phyloP scores from a whole-genome alignment of 2,888 invertebrate species.

The Cataglyphis altisquamis region DNA sequence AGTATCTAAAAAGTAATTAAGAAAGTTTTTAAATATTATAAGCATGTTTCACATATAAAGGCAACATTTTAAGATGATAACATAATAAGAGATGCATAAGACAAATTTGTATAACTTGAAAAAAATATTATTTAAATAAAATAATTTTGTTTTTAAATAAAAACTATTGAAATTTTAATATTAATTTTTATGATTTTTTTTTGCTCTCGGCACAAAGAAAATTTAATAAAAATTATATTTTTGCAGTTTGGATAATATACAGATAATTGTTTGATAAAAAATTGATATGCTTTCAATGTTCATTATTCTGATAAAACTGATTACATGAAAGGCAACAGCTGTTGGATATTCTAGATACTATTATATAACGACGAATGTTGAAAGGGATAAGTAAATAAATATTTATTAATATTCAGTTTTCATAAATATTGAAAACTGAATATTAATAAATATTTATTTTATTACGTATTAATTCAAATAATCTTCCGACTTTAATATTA shows the following conservation, averaged over 20 bases:
- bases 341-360: slow-evolving; percentile 44
- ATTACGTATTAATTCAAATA: not conserved
- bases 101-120: not conserved
- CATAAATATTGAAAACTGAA: not conserved
- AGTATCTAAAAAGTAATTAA: not conserved
- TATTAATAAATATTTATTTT: too few species aligned
- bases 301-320: slow-evolving; percentile 83
- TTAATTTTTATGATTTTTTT: not conserved
- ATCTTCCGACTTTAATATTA: not conserved
- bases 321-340: slow-evolving; percentile 46
- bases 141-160: not conserved
- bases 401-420: not conserved
- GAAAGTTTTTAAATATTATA: not conserved
- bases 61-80: not conserved
- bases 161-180: not conserved
- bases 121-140: not conserved
- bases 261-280: slow-evolving; percentile 62
- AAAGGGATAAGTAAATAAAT: not conserved
- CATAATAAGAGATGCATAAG: not conserved
- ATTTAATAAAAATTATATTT: not conserved
- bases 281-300: slow-evolving; percentile 76
- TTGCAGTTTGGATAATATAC: slow-evolving; percentile 37
- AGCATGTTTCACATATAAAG: not conserved
- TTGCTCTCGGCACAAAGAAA: not conserved
- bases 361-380: slow-evolving; percentile 66